Evolutionary conservation across 1,140 invertebrate genomes (phyloP).

Genomic region (Drosophila kohkoa): DNA sequence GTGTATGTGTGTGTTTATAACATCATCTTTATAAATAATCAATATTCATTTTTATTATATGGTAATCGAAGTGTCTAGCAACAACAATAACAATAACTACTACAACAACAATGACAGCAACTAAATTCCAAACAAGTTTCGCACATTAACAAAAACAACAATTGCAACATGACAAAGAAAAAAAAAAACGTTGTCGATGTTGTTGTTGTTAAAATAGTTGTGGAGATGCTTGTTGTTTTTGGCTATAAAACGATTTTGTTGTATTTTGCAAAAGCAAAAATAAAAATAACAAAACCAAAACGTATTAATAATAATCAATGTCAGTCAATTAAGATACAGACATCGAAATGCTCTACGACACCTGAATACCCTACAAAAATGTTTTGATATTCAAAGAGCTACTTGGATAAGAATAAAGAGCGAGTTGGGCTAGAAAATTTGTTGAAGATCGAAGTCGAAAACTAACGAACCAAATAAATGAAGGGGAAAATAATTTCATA

Average conservation of each 20-base stretch:
- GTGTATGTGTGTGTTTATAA: constrained; percentile 34
- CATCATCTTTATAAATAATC: constrained; percentile 77
- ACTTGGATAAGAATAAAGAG: no score
- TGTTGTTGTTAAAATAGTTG: constrained; percentile 19
- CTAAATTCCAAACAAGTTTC: constrained; percentile 65
- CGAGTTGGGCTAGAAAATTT: not conserved
- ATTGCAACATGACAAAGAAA: constrained; percentile 52
- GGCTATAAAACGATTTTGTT: constrained; percentile 35
- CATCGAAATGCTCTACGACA: constrained; percentile 36
- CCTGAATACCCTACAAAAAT: constrained; percentile 33
- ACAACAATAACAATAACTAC: constrained; percentile 28
- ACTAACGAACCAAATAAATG: no score
- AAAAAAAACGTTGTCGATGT: constrained; percentile 18
- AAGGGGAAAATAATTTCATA: no score
- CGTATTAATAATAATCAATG: constrained; percentile 74
- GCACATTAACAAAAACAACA: constrained; percentile 57
- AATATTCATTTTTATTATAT: constrained; percentile 56
- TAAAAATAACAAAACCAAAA: constrained; percentile 2
- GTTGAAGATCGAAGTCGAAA: no score
- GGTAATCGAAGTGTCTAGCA: constrained; percentile 43
- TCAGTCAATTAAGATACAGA: constrained; percentile 64
- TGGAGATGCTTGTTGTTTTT: constrained; percentile 33
- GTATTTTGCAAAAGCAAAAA: constrained; percentile 19
- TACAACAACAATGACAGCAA: constrained; percentile 41
- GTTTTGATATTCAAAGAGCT: not conserved